phyloP scores from a whole-genome alignment of 1,140 invertebrate species.

The Anagrus nilaparvatae region DNA sequence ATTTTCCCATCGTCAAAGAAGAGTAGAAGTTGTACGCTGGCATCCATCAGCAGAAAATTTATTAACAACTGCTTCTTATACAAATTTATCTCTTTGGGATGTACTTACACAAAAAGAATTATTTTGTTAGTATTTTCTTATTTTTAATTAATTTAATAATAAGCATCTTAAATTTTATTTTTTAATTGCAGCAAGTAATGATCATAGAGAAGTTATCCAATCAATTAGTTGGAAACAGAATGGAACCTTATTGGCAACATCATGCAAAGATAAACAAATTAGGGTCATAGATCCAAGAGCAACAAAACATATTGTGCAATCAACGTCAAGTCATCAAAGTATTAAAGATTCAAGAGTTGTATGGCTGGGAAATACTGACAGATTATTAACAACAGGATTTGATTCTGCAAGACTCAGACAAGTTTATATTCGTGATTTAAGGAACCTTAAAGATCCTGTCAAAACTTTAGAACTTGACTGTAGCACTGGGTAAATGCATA shows the following conservation, averaged over 20 bases:
- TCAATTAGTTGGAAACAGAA: constrained; percentile 75
- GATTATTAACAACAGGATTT: constrained; percentile 73
- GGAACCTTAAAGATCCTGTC: constrained; percentile 67
- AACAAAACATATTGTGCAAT: constrained; percentile 48
- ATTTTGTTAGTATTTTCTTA: constrained; percentile 46
- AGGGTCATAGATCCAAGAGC: constrained; percentile 70
- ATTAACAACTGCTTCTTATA: constrained; percentile 70
- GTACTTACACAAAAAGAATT: constrained; percentile 70
- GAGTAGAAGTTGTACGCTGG: constrained; percentile 78
- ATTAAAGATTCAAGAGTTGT: constrained; percentile 84
- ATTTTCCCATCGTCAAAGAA: constrained; percentile 67
- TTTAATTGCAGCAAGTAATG: constrained; percentile 52
- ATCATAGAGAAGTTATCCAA: constrained; percentile 76
- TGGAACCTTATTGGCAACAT: constrained; percentile 60
- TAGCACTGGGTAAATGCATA: constrained; percentile 62
- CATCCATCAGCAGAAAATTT: constrained; percentile 79
- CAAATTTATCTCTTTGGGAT: constrained; percentile 79
- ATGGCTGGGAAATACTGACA: constrained; percentile 75
- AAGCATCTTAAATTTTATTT: background rate
- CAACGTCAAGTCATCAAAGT: constrained; percentile 69
- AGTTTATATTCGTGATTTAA: constrained; percentile 75
- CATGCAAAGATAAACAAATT: constrained; percentile 75
- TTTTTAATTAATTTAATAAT: background rate
- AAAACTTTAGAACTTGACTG: constrained; percentile 74
- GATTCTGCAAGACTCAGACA: constrained; percentile 69